Percentiles rank a stretch among this genome's conserved stretches.
phyloP scores from a whole-genome alignment of 2,888 invertebrate species.

The Trichopoda pennipes region DNA sequence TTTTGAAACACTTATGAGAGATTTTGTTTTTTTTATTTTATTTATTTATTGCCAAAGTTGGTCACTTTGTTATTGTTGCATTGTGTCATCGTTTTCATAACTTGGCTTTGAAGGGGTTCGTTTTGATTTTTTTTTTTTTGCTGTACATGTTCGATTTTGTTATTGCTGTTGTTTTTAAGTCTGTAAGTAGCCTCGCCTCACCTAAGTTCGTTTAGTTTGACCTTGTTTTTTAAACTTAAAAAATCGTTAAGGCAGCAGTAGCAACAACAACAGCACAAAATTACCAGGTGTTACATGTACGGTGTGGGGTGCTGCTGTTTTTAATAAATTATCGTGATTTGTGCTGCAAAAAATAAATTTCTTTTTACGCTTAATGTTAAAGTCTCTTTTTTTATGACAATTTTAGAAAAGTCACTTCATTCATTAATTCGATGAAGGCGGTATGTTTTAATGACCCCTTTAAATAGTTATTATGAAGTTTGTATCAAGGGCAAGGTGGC shows the following conservation, averaged over 20 bases:
- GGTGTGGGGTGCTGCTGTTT: background rate
- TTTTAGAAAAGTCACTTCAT: background rate
- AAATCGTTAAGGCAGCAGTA: background rate
- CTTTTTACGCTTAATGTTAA: background rate
- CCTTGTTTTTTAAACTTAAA: slow-evolving; percentile 40
- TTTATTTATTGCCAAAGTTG: slow-evolving; percentile 3
- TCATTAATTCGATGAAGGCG: background rate
- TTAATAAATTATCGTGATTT: slow-evolving; percentile 17
- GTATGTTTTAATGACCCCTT: slow-evolving; percentile 5
- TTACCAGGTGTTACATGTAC: background rate
- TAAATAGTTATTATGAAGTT: background rate
- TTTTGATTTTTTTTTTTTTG: slow-evolving; percentile 4
- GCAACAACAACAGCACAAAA: background rate
- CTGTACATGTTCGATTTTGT: slow-evolving; percentile 1
- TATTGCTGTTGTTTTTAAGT: slow-evolving; percentile 2
- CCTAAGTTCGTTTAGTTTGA: slow-evolving; percentile 39
- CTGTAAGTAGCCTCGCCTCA: slow-evolving; percentile 39
- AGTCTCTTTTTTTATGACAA: too few species aligned
- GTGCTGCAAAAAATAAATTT: background rate
- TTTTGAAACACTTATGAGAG: slow-evolving; percentile 7
- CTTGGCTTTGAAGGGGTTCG: slow-evolving; percentile 30
- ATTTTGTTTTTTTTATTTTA: slow-evolving; percentile 8
- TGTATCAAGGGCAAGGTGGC: background rate
- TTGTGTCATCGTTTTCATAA: slow-evolving; percentile 57
- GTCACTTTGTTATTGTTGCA: slow-evolving; percentile 55